Conservation (phyloP, 2,797 vertebrate genomes). For the Ibycter americanus region DNA sequence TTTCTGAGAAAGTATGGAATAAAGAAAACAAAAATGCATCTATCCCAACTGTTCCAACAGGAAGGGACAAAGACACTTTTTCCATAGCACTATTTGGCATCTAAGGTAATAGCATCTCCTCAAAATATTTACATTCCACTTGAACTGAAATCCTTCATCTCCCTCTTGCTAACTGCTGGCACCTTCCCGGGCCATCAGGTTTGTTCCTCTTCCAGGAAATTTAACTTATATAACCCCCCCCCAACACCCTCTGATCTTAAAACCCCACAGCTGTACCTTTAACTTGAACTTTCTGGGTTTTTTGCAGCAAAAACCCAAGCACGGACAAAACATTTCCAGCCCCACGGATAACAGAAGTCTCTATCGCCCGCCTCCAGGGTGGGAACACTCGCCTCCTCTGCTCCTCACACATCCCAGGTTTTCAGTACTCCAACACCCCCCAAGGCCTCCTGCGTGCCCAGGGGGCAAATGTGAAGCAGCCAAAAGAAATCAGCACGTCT, state of each 20-base stretch:
- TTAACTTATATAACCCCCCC: background rate
- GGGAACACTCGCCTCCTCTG: background rate
- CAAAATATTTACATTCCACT: background rate
- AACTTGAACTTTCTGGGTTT: background rate
- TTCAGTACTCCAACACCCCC: background rate
- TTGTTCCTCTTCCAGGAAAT: background rate
- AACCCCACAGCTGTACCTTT: background rate
- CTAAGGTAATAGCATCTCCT: background rate
- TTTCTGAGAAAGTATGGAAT: background rate
- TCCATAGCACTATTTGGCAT: background rate
- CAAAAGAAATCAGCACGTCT: background rate
- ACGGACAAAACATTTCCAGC: background rate
- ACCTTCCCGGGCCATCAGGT: background rate
- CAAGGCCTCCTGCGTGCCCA: rapidly evolving
- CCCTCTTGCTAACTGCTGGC: background rate
- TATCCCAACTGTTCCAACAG: background rate
- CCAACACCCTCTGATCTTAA: background rate
- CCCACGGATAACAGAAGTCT: rapidly evolving
- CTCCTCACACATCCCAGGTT: background rate
- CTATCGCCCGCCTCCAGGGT: too few species aligned
- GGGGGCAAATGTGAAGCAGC: background rate
- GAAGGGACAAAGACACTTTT: background rate
- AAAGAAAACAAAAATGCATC: too few species aligned
- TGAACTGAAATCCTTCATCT: background rate
- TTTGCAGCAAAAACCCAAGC: background rate